These are phyloP conservation scores for Conus canariensis DNA, from an alignment of 2,888 invertebrate genomes.

Conservation along the genomic window DNA sequence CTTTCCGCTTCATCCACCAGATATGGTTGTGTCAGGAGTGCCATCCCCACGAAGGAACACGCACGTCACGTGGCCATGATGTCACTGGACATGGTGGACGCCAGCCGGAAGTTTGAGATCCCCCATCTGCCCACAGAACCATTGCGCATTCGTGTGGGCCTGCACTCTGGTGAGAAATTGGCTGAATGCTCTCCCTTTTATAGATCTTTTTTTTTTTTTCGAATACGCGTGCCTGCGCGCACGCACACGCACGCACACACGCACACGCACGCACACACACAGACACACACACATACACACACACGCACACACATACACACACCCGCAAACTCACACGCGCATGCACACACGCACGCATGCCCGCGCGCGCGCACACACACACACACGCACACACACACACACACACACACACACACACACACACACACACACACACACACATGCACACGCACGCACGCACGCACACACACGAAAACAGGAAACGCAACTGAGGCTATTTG, in stretches of 20 bases:
- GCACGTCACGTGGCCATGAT: constrained; percentile 68
- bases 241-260: constrained; percentile 13
- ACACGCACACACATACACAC: constrained; percentile 7
- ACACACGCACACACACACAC: not conserved
- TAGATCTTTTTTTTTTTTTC: not conserved
- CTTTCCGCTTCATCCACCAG: constrained; percentile 49
- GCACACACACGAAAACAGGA: too few species aligned
- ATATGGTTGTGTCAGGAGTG: constrained; percentile 75
- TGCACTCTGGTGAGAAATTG: constrained; percentile 65
- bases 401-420: not conserved
- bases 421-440: too few species aligned
- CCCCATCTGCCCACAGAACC: constrained; percentile 66
- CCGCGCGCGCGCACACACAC: not conserved
- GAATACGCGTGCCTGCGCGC: not conserved
- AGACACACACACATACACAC: constrained; percentile 4
- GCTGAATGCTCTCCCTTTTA: not conserved
- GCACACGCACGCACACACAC: constrained; percentile 22
- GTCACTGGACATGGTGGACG: constrained; percentile 67
- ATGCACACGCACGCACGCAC: too few species aligned
- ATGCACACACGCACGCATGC: not conserved
- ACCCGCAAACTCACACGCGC: not conserved
- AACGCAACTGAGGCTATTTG: too few species aligned
- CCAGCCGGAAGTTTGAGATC: constrained; percentile 63
- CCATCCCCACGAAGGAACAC: constrained; percentile 64
- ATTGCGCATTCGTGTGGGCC: constrained; percentile 69